Base-by-base conservation (phyloP, 2,888 invertebrate genomes). In the Macrophya annulata region DNA sequence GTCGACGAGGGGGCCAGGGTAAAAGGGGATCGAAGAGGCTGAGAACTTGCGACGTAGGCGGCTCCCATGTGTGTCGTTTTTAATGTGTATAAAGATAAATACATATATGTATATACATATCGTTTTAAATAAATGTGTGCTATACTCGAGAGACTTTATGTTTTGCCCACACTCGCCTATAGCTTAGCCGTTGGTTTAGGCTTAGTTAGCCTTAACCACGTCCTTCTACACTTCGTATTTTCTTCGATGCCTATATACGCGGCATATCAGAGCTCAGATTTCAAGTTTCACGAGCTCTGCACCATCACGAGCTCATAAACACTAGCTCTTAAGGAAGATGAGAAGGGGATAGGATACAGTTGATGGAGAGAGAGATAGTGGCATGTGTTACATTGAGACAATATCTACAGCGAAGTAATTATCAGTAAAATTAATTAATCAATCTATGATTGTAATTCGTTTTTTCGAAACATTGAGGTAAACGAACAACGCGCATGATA, bases 31-130 rank as follows among this genome's bases (percentile, higher is more conserved):
- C 45, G 40, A 31, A 31, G 84, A 79, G 84, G 86, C 84, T 86
- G 87, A 85, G 86, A 89, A 87, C 59, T 62, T 74, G 68, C 62
- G 79, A 76, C 85, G 88, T 88, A 81, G 88, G 88, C 84, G 87
- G 85, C 86, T 84, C 86, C 85, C 86, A 85, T 79, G 77, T 72
- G 55, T 62, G 68, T 77, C 84, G 84, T 65, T 12, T 84, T 77
- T 65, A 65, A n/a, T 77, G 74, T 77, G 74, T 77, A 48, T 71
- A 48, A n/a, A 71, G 83, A 45, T 48, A 59, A 37, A 43, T 43
- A 37, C 31, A 55, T 55, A 77, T 15, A 25, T 25, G 45, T 74
- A 74, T 68, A 68, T 45, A 74, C 43, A 68, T 37, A 17, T 12
- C 31, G 6, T 37, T 68, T 37, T 37, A 8, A 15, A 37, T 37